These are phyloP conservation scores for Procambarus virginalis DNA, from an alignment of 1,140 invertebrate genomes.

Conservation along the genomic window DNA sequence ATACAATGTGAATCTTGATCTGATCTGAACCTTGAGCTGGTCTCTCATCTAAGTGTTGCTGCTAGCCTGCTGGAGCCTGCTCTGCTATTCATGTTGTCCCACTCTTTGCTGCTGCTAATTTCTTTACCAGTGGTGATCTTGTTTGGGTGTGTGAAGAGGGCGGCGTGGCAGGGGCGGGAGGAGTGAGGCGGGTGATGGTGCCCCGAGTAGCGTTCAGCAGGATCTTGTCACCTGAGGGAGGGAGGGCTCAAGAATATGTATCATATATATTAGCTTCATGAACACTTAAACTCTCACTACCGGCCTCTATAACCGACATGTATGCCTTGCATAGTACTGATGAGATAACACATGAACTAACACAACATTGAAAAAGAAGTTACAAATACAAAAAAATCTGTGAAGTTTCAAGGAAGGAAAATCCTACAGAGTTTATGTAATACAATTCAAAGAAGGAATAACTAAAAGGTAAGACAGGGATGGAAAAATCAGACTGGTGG, in stretches of 20 bases:
- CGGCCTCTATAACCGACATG: background rate
- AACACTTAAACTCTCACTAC: background rate
- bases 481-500: background rate
- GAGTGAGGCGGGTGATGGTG: slow-evolving; percentile 32
- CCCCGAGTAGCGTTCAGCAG: slow-evolving; percentile 42
- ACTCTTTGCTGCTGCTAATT: background rate
- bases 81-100: no score
- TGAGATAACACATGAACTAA: no score
- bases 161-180: background rate
- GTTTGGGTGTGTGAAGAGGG: background rate
- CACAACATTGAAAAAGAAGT: no score
- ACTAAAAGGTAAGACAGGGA: background rate
- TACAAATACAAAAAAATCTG: no score
- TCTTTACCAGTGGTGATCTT: background rate
- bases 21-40: no score
- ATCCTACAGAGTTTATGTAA: no score
- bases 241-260: background rate
- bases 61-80: no score
- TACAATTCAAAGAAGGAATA: background rate
- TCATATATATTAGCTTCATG: background rate
- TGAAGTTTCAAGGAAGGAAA: no score
- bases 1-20: no score
- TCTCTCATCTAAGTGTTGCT: no score
- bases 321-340: background rate
- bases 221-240: slow-evolving; percentile 64